Evolutionary conservation across 2,797 vertebrate species (phyloP).

Genomic region (Xiphorhynchus erythropygius): DNA sequence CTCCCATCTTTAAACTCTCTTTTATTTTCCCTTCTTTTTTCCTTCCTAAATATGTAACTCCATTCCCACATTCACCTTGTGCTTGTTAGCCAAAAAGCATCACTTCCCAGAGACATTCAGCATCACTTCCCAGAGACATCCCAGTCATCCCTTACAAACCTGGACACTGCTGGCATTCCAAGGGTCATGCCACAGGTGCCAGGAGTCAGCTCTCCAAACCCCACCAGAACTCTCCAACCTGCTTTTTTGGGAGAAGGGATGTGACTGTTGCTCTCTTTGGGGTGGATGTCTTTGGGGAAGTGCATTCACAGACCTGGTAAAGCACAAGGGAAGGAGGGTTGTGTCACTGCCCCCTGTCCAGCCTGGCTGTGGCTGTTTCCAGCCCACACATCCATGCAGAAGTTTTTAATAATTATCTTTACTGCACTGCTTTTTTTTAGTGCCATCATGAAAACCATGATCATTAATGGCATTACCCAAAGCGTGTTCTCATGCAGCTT

Average conservation of each 20-base stretch:
- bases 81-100: not conserved
- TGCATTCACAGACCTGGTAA: not conserved
- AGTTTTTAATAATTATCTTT: not conserved
- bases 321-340: not conserved
- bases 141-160: not conserved
- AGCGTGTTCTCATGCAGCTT: not conserved
- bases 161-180: not conserved
- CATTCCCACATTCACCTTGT: not conserved
- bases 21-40: not conserved
- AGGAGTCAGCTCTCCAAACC: not conserved
- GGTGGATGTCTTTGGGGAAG: not conserved
- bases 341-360: not conserved
- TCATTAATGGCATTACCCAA: not conserved
- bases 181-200: not conserved
- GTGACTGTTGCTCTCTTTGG: not conserved
- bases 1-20: not conserved
- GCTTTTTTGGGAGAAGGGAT: rapidly evolving
- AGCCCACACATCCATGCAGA: not conserved
- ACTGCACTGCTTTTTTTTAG: not conserved
- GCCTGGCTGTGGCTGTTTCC: not conserved
- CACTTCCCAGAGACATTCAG: not conserved
- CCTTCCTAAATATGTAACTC: not conserved
- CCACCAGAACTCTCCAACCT: not conserved
- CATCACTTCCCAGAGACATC: no score
- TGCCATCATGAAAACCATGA: not conserved